phyloP scores from a whole-genome alignment of 2,888 invertebrate genomes.

The Ornithoptera alexandrae region DNA sequence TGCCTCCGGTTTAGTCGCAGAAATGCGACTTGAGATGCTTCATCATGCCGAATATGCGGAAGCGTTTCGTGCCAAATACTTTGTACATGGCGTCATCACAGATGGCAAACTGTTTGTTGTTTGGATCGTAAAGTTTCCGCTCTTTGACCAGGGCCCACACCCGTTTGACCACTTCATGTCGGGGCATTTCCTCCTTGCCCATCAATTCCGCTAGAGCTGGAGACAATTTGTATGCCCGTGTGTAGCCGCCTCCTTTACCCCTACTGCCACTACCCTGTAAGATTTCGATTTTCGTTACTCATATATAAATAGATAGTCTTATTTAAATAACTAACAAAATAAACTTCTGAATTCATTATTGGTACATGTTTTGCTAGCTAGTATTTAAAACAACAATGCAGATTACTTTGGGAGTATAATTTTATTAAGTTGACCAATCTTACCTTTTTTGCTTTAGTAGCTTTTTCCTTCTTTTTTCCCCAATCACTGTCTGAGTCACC shows the following conservation, averaged over 20 bases:
- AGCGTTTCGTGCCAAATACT: conserved; percentile 94
- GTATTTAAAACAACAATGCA: too few species aligned
- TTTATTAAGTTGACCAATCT: conserved; percentile 8
- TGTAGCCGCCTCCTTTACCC: conserved; percentile 88
- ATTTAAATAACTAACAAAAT: too few species aligned
- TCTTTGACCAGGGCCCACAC: conserved; percentile 95
- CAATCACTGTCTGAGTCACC: conserved; percentile 84
- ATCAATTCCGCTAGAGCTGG: conserved; percentile 91
- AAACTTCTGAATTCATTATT: too few species aligned
- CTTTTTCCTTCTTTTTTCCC: conserved; percentile 80
- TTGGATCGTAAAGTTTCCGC: conserved; percentile 93
- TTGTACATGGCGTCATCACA: conserved; percentile 94
- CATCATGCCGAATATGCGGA: conserved; percentile 98
- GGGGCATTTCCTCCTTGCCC: conserved; percentile 90
- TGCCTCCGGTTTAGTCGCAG: conserved; percentile 70
- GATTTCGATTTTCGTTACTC: too few species aligned
- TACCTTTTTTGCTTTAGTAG: conserved; percentile 64
- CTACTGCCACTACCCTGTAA: conserved; percentile 48
- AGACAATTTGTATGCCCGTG: conserved; percentile 90
- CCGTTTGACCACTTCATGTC: conserved; percentile 93
- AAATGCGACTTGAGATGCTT: conserved; percentile 96
- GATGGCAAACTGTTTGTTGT: conserved; percentile 96
- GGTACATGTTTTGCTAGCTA: too few species aligned
- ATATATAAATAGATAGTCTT: too few species aligned
- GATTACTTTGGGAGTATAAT: too few species aligned